phyloP scores from a whole-genome alignment of 2,888 invertebrate species.

The Papilio protenor region DNA sequence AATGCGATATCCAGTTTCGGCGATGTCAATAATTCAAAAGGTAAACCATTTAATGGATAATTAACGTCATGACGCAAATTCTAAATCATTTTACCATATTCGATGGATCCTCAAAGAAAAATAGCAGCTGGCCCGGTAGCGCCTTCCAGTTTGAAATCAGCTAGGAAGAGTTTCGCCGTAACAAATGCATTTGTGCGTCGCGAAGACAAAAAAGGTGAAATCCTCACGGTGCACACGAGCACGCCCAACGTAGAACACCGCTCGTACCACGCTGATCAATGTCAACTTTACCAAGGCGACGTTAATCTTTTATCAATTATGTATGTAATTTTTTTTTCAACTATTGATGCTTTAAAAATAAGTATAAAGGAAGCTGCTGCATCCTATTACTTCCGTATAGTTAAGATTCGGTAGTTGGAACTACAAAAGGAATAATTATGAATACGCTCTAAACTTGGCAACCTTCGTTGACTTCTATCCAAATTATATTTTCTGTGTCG shows the following conservation, averaged over 20 bases:
- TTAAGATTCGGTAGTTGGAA: neutral
- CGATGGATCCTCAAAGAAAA: conserved; percentile 72
- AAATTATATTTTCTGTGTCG: neutral
- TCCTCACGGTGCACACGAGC: conserved; percentile 69
- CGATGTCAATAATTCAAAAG: conserved; percentile 33
- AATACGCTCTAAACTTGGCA: neutral
- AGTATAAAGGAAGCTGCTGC: neutral
- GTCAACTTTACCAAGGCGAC: conserved; percentile 72
- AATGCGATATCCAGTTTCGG: conserved; percentile 29
- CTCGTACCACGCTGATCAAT: conserved; percentile 63
- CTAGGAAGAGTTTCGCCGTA: conserved; percentile 65
- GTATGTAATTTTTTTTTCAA: conserved; percentile 56
- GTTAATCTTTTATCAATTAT: conserved; percentile 75
- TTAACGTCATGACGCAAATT: conserved; percentile 37
- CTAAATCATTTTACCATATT: conserved; percentile 25
- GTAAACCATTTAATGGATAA: conserved; percentile 22
- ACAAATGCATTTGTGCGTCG: conserved; percentile 56
- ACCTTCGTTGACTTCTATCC: neutral
- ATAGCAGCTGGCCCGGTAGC: conserved; percentile 68
- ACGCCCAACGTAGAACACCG: conserved; percentile 68
- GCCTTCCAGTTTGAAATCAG: conserved; percentile 58
- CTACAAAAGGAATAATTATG: neutral
- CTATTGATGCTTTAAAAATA: neutral
- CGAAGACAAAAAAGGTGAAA: conserved; percentile 49
- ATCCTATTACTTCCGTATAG: neutral